These are phyloP conservation scores for Mycalesis mineus DNA, from an alignment of 2,888 invertebrate genomes.

Conservation along the genomic window DNA sequence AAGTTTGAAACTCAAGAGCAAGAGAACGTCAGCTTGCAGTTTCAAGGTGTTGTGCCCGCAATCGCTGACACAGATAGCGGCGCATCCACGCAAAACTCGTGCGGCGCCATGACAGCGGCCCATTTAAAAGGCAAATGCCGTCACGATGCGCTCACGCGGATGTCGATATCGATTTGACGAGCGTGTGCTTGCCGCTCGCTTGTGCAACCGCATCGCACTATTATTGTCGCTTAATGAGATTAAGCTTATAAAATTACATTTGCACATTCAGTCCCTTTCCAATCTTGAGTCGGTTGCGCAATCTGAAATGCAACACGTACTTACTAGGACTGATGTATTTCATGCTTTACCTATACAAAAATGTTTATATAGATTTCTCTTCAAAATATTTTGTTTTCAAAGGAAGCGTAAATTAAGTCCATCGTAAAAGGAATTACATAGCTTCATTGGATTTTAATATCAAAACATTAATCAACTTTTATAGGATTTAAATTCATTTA, in stretches of 20 bases:
- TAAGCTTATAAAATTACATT: slow-evolving; percentile 23
- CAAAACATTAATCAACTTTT: too few relatives aligned
- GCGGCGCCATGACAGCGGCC: slow-evolving; percentile 58
- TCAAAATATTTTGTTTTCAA: too few relatives aligned
- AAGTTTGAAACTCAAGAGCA: background rate
- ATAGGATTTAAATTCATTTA: too few relatives aligned
- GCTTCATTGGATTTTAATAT: too few relatives aligned
- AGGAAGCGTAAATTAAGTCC: too few relatives aligned
- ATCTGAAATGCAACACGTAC: background rate
- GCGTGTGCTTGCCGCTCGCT: slow-evolving; percentile 14
- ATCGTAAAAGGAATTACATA: too few relatives aligned
- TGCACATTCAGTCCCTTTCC: slow-evolving; percentile 5
- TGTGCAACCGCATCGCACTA: slow-evolving; percentile 26
- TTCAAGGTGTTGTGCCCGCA: slow-evolving; percentile 32
- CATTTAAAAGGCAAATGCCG: slow-evolving; percentile 69
- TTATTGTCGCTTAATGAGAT: slow-evolving; percentile 22
- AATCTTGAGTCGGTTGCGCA: slow-evolving; percentile 11
- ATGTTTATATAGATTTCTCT: too few relatives aligned
- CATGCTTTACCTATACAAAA: too few relatives aligned
- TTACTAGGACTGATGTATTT: too few relatives aligned
- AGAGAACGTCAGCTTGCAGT: slow-evolving; percentile 1
- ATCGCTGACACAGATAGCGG: slow-evolving; percentile 61
- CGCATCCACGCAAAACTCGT: slow-evolving; percentile 65
- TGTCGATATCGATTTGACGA: slow-evolving; percentile 46
- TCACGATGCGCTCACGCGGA: slow-evolving; percentile 55